Evolutionary conservation across 2,888 invertebrate species (phyloP).

Genomic region (Lochmaea crataegi): DNA sequence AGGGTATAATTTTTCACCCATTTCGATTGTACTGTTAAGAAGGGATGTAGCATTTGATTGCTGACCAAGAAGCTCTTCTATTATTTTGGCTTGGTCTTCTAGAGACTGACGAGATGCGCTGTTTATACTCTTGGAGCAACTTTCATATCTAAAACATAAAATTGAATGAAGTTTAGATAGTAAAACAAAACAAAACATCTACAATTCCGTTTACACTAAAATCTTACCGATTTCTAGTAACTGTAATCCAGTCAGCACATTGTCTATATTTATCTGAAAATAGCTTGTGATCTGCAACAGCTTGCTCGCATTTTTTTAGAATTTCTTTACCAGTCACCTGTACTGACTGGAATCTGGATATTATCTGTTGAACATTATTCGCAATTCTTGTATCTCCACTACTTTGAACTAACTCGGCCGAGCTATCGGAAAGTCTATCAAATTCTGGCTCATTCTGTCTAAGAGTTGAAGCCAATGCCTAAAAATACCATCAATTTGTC

Average conservation of each 20-base stretch:
- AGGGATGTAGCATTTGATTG: conserved; percentile 80
- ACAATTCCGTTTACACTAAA: neutral
- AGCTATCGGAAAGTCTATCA: conserved; percentile 87
- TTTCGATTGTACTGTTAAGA: conserved; percentile 85
- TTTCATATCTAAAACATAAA: conserved; percentile 71
- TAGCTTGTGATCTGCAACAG: conserved; percentile 81
- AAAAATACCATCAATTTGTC: conserved; percentile 52
- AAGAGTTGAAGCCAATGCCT: conserved; percentile 81
- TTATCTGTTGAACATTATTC: conserved; percentile 89
- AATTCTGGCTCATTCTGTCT: conserved; percentile 88
- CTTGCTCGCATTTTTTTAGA: conserved; percentile 91
- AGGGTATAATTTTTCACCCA: conserved; percentile 88
- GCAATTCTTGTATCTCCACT: conserved; percentile 89
- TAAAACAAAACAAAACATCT: neutral
- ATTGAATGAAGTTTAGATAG: neutral
- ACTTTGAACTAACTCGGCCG: conserved; percentile 85
- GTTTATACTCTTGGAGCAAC: conserved; percentile 73
- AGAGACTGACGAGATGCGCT: conserved; percentile 77
- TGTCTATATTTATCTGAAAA: conserved; percentile 87
- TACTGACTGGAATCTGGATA: conserved; percentile 89
- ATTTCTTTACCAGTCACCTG: conserved; percentile 91
- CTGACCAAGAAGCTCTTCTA: conserved; percentile 80
- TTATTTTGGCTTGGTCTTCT: conserved; percentile 74
- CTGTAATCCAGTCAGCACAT: conserved; percentile 83
- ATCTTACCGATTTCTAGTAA: conserved; percentile 77